Base-by-base conservation (phyloP, 2,888 invertebrate species). In the Alviniconcha strummeri region DNA sequence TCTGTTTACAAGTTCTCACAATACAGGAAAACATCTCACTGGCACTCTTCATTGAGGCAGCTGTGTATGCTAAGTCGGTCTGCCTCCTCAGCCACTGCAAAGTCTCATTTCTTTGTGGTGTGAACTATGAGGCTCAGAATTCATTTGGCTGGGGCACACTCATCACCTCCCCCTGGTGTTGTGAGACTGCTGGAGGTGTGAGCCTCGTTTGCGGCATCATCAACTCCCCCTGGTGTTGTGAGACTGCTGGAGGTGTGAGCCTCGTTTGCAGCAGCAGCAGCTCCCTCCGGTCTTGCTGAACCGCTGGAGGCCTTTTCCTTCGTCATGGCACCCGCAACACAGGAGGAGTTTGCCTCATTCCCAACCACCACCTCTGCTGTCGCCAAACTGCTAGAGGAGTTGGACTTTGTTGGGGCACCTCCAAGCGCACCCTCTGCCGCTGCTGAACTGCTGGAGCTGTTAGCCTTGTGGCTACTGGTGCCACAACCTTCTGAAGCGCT, bases 41-140 rank as follows among this genome's bases (percentile, higher is more conserved):
- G 60, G 1, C 36, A 36, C 36, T 36, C 36, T 36, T 36, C 0
- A 36, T 36, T 36, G 36, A 36, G 36, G 36, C 36, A 36, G 36
- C 36, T 36, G 75, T n/a, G 75, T 75, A 55, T 76, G n/a, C 19
- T n/a, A n/a, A 9, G 8, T 54, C 75, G 5, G 36, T 36, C 7
- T 55, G 55, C 55, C 72, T 0, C 36, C 72, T 55, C 76, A 19
- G 19, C 57, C 76, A 77, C 19, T 9, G 13, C 64, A 19, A 79
- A 60, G 64, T 79, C 67, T 13, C 64, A 17, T 79, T 79, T 79
- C 67, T 79, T 56, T 79, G 57, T 79, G 2, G 79, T 79, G 60
- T 79, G 60, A 67, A 67, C n/a, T 19, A 67, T 9, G 60, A 64
- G 3, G 36, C 67, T 11, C 13, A 54, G 17, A 79, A 36, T n/a